Percentiles rank a stretch among this genome's conserved stretches.
Conservation (phyloP, 2,888 invertebrate species). For the Saturnia pavonia region DNA sequence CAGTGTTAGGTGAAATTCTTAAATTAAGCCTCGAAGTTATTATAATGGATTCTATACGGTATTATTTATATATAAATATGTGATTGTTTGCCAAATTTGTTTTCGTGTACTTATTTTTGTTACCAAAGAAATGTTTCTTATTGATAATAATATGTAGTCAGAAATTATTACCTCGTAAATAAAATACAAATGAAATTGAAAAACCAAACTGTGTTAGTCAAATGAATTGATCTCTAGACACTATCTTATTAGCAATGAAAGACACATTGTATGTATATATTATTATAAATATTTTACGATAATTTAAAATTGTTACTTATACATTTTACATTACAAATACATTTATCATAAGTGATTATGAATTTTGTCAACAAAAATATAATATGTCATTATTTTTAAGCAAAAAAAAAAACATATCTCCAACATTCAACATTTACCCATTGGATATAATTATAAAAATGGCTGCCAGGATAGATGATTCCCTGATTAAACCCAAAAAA, state of each 20-base stretch:
- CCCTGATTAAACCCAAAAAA: too few relatives aligned
- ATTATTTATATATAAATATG: not conserved
- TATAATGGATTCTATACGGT: conserved; percentile 7
- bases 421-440: too few relatives aligned
- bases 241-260: conserved; percentile 6
- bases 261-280: conserved; percentile 15
- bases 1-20: conserved; percentile 49
- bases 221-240: conserved; percentile 2
- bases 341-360: conserved; percentile 10
- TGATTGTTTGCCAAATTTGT: conserved; percentile 4
- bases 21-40: conserved; percentile 7
- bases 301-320: conserved; percentile 15
- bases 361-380: not conserved
- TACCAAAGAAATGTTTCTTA: conserved; percentile 7
- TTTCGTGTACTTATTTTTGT: conserved; percentile 10
- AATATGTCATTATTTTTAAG: too few relatives aligned
- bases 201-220: conserved; percentile 8
- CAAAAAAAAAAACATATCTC: too few relatives aligned
- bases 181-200: not conserved
- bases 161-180: not conserved
- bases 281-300: conserved; percentile 3
- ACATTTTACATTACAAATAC: conserved; percentile 13
- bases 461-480: too few relatives aligned
- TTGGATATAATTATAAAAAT: too few relatives aligned
- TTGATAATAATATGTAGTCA: not conserved